Conservation (phyloP, 2,888 invertebrate genomes). For the Pocota personata region DNA sequence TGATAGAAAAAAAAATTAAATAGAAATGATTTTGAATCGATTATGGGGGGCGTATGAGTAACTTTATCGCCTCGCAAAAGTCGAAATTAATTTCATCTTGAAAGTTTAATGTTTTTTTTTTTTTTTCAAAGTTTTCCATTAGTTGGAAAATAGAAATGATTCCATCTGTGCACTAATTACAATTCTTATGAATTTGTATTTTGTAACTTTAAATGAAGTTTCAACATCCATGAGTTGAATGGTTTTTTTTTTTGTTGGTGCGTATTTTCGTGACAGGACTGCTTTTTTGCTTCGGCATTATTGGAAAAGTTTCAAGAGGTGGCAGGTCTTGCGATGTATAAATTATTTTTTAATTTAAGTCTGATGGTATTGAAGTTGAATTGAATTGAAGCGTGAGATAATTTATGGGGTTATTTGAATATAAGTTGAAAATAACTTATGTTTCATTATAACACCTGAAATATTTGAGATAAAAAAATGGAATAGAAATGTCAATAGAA, state of each 20-base stretch:
- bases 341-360: conserved; percentile 37
- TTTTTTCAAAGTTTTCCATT: neutral
- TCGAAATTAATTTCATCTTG: conserved; percentile 30
- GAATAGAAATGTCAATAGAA: neutral
- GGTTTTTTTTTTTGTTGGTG: neutral
- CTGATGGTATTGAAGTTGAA: neutral
- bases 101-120: neutral
- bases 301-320: conserved; percentile 43
- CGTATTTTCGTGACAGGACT: conserved; percentile 21
- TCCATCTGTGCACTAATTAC: conserved; percentile 58
- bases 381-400: neutral
- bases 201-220: conserved; percentile 35
- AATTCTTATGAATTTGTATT: conserved; percentile 59
- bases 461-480: neutral
- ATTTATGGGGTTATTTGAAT: conserved; percentile 7
- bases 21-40: conserved; percentile 21
- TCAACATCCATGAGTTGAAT: conserved; percentile 8
- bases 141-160: neutral
- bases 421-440: neutral
- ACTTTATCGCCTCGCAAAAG: conserved; percentile 25
- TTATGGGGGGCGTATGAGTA: conserved; percentile 27
- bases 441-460: neutral
- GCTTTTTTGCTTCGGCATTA: neutral
- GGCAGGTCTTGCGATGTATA: conserved; percentile 9
- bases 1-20: neutral